Conservation (phyloP, 2,113 vertebrate genomes). For the Mirounga angustirostris region DNA sequence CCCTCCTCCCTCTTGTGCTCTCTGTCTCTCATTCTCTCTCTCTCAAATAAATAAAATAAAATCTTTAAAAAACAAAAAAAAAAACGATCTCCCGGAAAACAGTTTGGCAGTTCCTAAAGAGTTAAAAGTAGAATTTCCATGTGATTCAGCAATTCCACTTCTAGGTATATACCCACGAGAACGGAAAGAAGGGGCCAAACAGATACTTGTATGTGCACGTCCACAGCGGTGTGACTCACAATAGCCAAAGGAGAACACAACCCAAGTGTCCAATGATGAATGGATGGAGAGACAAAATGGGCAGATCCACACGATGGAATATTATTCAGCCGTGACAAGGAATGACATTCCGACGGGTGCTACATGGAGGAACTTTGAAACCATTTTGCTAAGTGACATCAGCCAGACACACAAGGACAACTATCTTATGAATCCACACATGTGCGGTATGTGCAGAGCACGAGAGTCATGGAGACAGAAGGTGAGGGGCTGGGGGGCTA, state of each 20-base stretch:
- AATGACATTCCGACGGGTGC: neutral
- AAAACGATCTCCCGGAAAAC: neutral
- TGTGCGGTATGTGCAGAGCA: accelerated
- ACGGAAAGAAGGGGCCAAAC: neutral
- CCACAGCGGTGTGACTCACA: neutral
- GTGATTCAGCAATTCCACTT: neutral
- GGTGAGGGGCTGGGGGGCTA: neutral
- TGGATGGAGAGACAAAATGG: neutral
- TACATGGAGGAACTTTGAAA: neutral
- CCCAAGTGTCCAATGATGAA: accelerated
- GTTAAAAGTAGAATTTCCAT: neutral
- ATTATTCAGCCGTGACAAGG: neutral
- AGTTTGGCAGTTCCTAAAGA: neutral
- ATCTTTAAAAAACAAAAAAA: neutral
- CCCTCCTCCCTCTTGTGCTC: too few relatives aligned
- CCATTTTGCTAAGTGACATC: neutral
- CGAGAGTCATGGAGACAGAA: neutral
- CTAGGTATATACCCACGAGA: neutral
- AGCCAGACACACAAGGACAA: neutral
- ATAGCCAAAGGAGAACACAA: neutral
- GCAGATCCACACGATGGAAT: accelerated
- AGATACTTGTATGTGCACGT: neutral
- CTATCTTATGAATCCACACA: neutral
- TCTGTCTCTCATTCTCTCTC: too few relatives aligned
- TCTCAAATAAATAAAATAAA: too few relatives aligned